Base-by-base conservation (phyloP, 2,113 vertebrate genomes). In the Clarias gariepinus region DNA sequence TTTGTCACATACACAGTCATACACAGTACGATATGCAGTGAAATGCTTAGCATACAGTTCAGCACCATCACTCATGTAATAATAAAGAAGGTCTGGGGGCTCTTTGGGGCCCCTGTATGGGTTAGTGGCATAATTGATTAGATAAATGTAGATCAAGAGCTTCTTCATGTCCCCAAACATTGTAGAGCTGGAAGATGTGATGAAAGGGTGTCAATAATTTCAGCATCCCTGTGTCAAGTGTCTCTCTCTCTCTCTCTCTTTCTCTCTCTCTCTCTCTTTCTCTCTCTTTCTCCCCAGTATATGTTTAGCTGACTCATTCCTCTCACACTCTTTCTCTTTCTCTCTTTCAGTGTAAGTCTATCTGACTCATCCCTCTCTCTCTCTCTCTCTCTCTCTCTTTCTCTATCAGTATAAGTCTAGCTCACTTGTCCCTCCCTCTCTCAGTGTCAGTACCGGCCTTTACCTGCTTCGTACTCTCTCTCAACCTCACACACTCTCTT, bases 271-370 rank as follows among this genome's bases (percentile, higher is more conserved):
- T 53, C 19, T 82, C 71, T 89, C 82, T 85, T 13, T 53, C 87
- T 87, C 89, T 81, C 68, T 81, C 83, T 83, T n/a, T 19, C 6
- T 33, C 18, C 87, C 85, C 90, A 53, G 41, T 77, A 77, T 77
- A 77, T 41, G 69, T 41, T 0, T 16, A 73, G 33, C 69, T 78
- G 52, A 55, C 52, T 78, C 13, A 6, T n/a, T 58, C 77, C 41
- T 47, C 41, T 53, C n/a, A n/a, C n/a, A n/a, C 74, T 53, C 47
- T 53, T 13, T 53, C 87, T 87, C 89, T 81, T 64, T 81, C 83
- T 83, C 19, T 82, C 71, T 89, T 82, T 85, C 86, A 8, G 12
- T 78, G 16, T 78, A 55, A 28, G 25, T 57, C 1, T 25, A 28
- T 23, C 52, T 81, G 21, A 36, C 21, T 81, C 58, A 0, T 58